phyloP scores from a whole-genome alignment of 2,888 invertebrate genomes.

The Drosophila sordidula region DNA sequence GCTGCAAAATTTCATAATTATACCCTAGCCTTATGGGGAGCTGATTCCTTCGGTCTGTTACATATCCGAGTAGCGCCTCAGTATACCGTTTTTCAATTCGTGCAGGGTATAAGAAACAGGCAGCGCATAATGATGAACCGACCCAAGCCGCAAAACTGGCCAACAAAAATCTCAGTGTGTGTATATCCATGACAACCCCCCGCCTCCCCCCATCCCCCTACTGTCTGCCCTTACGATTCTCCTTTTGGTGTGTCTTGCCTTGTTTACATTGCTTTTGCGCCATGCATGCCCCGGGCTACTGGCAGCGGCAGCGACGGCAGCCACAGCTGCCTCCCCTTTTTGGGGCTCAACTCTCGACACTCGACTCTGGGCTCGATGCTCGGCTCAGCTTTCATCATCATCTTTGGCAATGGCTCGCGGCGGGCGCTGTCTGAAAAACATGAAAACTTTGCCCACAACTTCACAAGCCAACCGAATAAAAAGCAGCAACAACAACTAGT shows the following conservation, averaged over 20 bases:
- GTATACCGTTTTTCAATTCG: not conserved
- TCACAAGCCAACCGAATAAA: slow-evolving; percentile 34
- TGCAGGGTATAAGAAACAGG: slow-evolving; percentile 2
- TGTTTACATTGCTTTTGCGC: slow-evolving; percentile 45
- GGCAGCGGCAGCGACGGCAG: slow-evolving; percentile 2
- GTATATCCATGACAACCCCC: slow-evolving; percentile 1
- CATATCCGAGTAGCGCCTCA: too few relatives aligned
- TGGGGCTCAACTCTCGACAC: slow-evolving; percentile 12
- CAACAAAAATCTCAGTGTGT: slow-evolving; percentile 39
- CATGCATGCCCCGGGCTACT: slow-evolving; percentile 36
- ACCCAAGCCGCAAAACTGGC: slow-evolving; percentile 42
- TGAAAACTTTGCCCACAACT: slow-evolving; percentile 48
- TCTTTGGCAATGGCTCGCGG: slow-evolving; percentile 51
- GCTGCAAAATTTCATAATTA: too few relatives aligned
- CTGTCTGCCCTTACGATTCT: not conserved
- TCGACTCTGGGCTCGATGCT: slow-evolving; percentile 3
- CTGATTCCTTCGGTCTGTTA: too few relatives aligned
- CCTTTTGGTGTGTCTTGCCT: not conserved
- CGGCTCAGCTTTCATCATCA: slow-evolving; percentile 56
- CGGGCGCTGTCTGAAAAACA: slow-evolving; percentile 42
- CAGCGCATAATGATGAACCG: slow-evolving; percentile 38
- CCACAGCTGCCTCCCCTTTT: slow-evolving; percentile 1
- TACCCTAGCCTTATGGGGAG: too few relatives aligned
- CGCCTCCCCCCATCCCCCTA: not conserved
- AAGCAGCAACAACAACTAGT: slow-evolving; percentile 4